phyloP scores from a whole-genome alignment of 2,888 invertebrate species.

The Unio delphinus region DNA sequence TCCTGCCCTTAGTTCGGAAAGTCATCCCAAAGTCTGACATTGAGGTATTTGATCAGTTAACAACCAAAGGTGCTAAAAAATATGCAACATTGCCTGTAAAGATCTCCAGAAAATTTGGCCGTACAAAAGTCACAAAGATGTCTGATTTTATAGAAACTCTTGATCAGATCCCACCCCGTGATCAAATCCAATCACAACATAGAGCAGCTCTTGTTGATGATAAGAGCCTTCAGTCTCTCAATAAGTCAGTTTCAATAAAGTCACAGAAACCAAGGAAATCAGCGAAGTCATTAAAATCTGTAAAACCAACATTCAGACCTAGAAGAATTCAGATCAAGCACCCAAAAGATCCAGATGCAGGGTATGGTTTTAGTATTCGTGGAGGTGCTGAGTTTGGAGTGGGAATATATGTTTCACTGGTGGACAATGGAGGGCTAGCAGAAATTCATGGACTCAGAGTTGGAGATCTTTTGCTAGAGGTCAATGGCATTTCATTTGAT shows the following conservation, averaged over 20 bases:
- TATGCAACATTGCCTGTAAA: slow-evolving; percentile 46
- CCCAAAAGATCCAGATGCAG: slow-evolving; percentile 28
- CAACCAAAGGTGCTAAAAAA: slow-evolving; percentile 25
- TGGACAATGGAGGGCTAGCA: slow-evolving; percentile 93
- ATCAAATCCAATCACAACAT: neutral
- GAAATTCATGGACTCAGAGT: slow-evolving; percentile 82
- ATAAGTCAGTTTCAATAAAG: slow-evolving; percentile 4
- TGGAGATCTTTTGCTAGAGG: slow-evolving; percentile 94
- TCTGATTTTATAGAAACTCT: slow-evolving; percentile 6
- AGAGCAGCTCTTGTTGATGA: neutral
- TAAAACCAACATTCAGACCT: slow-evolving; percentile 1
- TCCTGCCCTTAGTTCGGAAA: slow-evolving; percentile 52
- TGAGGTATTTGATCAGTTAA: slow-evolving; percentile 49
- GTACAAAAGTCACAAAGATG: slow-evolving; percentile 4
- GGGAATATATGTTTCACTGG: slow-evolving; percentile 95
- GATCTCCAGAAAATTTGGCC: slow-evolving; percentile 13
- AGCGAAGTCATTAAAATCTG: slow-evolving; percentile 4
- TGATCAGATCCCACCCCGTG: neutral
- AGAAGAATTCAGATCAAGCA: slow-evolving; percentile 25
- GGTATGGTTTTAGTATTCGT: slow-evolving; percentile 94
- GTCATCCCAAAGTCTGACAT: slow-evolving; percentile 56
- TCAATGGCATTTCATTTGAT: slow-evolving; percentile 89
- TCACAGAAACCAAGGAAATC: slow-evolving; percentile 15
- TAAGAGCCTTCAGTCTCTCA: neutral
- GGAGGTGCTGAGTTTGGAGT: slow-evolving; percentile 95